A percentile compares a stretch with the other conserved stretches of the same genome.
These are phyloP conservation scores for Orthosia incerta DNA, from an alignment of 2,888 invertebrate species.

Conservation along the genomic window DNA sequence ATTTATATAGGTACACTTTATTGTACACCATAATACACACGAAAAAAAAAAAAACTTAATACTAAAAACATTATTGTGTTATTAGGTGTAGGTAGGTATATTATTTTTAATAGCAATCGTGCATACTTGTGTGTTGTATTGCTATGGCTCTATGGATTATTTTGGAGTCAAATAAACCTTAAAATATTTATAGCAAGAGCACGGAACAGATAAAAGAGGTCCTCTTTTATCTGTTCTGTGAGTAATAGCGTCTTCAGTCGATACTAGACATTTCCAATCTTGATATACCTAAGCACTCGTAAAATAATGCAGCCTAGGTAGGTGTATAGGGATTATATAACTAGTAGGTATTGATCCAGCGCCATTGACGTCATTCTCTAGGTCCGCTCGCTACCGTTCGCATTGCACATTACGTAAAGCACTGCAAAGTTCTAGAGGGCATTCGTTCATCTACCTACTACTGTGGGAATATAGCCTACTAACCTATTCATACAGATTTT, in stretches of 20 bases:
- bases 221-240: too few species aligned
- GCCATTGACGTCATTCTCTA: constrained; percentile 22
- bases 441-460: neutral
- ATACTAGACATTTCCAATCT: neutral
- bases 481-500: neutral
- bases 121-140: neutral
- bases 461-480: too few species aligned
- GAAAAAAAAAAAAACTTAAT: too few species aligned
- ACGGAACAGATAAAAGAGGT: too few species aligned
- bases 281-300: neutral
- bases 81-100: neutral
- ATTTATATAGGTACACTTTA: too few species aligned
- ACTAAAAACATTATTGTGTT: too few species aligned
- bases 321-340: neutral
- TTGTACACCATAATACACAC: too few species aligned
- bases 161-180: neutral
- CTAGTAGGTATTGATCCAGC: constrained; percentile 35
- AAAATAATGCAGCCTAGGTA: constrained; percentile 2
- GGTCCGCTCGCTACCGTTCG: neutral
- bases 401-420: neutral
- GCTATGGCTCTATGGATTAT: constrained; percentile 18
- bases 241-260: too few species aligned
- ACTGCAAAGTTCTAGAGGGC: constrained; percentile 6
- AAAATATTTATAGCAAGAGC: neutral
- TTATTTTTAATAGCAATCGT: neutral